Percentiles rank a stretch among this genome's conserved stretches.
phyloP scores from a whole-genome alignment of 2,888 invertebrate genomes.

The Aradus depressus region DNA sequence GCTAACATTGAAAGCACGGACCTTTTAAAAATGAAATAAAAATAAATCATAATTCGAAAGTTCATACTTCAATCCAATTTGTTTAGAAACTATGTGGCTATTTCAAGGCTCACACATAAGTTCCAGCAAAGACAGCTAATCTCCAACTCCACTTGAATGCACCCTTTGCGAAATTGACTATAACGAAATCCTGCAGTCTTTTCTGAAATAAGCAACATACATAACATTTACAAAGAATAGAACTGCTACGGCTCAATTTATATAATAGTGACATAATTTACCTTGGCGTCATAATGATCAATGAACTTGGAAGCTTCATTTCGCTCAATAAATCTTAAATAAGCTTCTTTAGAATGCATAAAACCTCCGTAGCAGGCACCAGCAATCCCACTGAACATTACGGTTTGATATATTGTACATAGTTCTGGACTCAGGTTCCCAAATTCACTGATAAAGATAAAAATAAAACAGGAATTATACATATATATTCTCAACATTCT shows the following conservation, averaged over 20 bases:
- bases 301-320: constrained; percentile 61
- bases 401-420: constrained; percentile 48
- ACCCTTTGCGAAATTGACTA: constrained; percentile 58
- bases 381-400: constrained; percentile 46
- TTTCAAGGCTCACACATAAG: constrained; percentile 50
- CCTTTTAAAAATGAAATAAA: constrained; percentile 40
- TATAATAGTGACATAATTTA: too few species aligned
- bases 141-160: constrained; percentile 58
- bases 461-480: neutral
- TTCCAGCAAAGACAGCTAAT: constrained; percentile 51
- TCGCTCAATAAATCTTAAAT: constrained; percentile 55
- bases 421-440: constrained; percentile 51
- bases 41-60: neutral
- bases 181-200: constrained; percentile 58
- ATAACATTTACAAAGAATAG: too few species aligned
- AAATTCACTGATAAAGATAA: constrained; percentile 47
- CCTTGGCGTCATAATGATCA: constrained; percentile 57
- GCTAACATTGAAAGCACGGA: constrained; percentile 50
- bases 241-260: too few species aligned
- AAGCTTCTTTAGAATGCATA: constrained; percentile 46
- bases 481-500: neutral
- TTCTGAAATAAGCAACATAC: constrained; percentile 42
- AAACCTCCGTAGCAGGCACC: constrained; percentile 58
- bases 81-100: neutral
- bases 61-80: neutral